phyloP scores from a whole-genome alignment of 2,888 invertebrate genomes.

The Caenorhabditis angaria region DNA sequence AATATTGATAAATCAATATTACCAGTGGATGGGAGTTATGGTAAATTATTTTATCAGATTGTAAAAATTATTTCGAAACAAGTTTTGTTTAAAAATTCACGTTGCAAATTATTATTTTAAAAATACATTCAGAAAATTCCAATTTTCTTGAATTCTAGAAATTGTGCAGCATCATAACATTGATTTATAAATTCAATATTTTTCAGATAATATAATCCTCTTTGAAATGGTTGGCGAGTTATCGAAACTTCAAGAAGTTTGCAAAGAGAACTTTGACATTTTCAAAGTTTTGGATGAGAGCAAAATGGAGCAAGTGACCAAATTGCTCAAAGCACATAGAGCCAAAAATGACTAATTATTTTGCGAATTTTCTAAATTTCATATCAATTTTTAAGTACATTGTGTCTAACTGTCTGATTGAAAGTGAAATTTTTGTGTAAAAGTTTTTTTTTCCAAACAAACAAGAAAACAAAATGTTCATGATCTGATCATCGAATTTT shows the following conservation, averaged over 20 bases:
- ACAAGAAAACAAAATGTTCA: too few species aligned
- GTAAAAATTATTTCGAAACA: too few species aligned
- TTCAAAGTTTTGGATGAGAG: conserved; percentile 5
- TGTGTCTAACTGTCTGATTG: too few species aligned
- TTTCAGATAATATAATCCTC: conserved; percentile 36
- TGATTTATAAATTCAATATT: too few species aligned
- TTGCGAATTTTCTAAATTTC: too few species aligned
- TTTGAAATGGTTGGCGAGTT: conserved; percentile 22
- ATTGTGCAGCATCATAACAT: too few species aligned
- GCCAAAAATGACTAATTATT: not conserved
- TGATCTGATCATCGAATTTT: too few species aligned
- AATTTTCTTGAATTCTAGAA: not conserved
- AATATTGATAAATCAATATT: conserved; percentile 16
- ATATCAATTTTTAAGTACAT: too few species aligned
- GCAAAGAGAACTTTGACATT: conserved; percentile 20
- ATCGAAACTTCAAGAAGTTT: conserved; percentile 10
- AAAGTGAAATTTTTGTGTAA: too few species aligned
- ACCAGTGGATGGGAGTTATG: conserved; percentile 24
- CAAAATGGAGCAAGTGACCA: not conserved
- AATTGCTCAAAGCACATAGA: not conserved
- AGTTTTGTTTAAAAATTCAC: not conserved
- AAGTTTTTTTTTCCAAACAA: too few species aligned
- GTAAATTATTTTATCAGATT: too few species aligned
- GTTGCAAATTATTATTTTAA: not conserved
- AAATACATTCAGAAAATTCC: not conserved